Percentiles rank a stretch among this genome's conserved stretches.
phyloP scores from a whole-genome alignment of 1,140 invertebrate genomes.

The Sitobion miscanthi region DNA sequence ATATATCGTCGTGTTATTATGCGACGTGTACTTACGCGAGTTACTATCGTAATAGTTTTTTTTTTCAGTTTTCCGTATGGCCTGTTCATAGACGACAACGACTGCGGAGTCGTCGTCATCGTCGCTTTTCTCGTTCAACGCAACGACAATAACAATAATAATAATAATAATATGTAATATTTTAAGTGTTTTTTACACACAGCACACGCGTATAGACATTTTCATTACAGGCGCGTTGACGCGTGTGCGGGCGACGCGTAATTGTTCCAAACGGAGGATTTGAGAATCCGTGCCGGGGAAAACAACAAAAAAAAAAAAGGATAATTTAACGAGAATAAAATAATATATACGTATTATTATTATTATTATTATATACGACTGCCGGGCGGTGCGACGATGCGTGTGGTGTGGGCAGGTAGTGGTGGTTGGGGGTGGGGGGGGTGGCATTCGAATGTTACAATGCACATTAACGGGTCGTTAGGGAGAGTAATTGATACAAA shows the following conservation, averaged over 20 bases:
- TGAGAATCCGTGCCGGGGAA: neutral
- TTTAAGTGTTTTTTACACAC: neutral
- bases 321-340: neutral
- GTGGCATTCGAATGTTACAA: neutral
- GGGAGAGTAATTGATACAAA: constrained; percentile 45
- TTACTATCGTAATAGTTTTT: no score
- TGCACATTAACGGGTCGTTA: constrained; percentile 23
- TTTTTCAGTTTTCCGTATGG: no score
- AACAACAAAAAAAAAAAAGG: neutral
- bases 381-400: neutral
- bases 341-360: neutral
- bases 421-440: neutral
- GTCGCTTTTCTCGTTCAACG: neutral
- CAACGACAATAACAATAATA: no score
- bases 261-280: neutral
- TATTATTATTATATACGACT: neutral
- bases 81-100: no score
- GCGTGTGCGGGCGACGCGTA: neutral
- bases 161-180: no score
- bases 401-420: neutral
- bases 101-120: no score
- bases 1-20: neutral
- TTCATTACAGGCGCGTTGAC: neutral
- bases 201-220: neutral
- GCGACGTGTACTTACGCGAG: no score